These are phyloP conservation scores for Schizopygopsis pylzovi DNA, from an alignment of 2,797 vertebrate species.

Conservation along the genomic window DNA sequence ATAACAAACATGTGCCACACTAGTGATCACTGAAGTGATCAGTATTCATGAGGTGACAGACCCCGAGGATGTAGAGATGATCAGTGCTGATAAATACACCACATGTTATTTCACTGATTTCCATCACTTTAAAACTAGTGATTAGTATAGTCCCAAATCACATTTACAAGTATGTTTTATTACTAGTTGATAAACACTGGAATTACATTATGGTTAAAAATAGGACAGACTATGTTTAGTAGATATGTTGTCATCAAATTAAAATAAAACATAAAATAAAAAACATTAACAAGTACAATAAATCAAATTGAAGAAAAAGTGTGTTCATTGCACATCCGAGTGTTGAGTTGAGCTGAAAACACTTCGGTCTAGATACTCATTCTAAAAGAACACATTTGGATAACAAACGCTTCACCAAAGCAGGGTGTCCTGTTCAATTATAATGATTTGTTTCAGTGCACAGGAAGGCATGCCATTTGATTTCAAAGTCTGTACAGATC, in stretches of 20 bases:
- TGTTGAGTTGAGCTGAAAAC: background rate
- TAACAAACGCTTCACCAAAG: slow-evolving; percentile 35
- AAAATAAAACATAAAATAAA: background rate
- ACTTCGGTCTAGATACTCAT: background rate
- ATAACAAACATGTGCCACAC: slow-evolving; percentile 8
- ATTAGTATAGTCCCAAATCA: background rate
- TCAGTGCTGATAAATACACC: slow-evolving; percentile 19
- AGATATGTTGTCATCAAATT: background rate
- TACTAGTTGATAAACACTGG: background rate
- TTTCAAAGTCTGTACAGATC: background rate
- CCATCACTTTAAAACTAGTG: background rate
- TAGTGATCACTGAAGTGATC: slow-evolving; percentile 25
- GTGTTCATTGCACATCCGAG: background rate
- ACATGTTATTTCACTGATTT: slow-evolving; percentile 9
- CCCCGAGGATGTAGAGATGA: slow-evolving; percentile 39
- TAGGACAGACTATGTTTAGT: background rate
- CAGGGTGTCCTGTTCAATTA: slow-evolving; percentile 39
- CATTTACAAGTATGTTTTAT: background rate
- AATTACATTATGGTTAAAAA: background rate
- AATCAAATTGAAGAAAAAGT: background rate
- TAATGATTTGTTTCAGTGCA: slow-evolving; percentile 28
- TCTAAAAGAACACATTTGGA: slow-evolving; percentile 33
- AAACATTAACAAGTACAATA: background rate
- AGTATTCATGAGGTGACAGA: slow-evolving; percentile 48
- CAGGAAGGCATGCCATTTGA: background rate